phyloP scores from a whole-genome alignment of 2,113 vertebrate species.

The Bagarius yarrelli region DNA sequence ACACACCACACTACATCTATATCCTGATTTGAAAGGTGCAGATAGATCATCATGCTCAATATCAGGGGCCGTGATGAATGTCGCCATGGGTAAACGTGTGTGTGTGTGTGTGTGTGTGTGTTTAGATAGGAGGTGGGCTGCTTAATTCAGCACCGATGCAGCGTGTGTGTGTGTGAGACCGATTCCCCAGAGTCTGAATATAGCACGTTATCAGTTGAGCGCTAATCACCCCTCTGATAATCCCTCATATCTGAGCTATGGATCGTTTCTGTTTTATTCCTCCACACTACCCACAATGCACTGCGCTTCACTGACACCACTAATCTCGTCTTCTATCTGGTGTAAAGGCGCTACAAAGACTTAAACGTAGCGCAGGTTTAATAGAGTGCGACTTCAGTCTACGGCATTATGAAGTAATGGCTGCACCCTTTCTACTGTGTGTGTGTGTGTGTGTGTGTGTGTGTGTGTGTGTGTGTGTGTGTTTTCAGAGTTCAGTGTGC shows the following conservation, averaged over 20 bases:
- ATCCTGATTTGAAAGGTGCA: constrained; percentile 26
- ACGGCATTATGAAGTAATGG: no score
- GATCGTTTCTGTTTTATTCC: constrained; percentile 26
- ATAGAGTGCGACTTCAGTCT: no score
- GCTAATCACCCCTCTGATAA: constrained; percentile 41
- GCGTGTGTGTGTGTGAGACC: constrained; percentile 44
- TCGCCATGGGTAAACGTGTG: constrained; percentile 29
- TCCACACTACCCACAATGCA: constrained; percentile 29
- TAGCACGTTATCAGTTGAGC: constrained; percentile 66
- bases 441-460: not conserved
- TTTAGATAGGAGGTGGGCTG: constrained; percentile 28
- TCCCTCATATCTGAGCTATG: constrained; percentile 41
- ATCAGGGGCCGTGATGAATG: not conserved
- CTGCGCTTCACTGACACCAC: constrained; percentile 3
- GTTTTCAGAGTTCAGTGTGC: not conserved
- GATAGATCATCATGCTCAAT: constrained; percentile 1
- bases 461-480: not conserved
- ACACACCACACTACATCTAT: constrained; percentile 12
- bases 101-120: constrained; percentile 45
- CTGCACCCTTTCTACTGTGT: not conserved
- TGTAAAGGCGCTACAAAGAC: not conserved
- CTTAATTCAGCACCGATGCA: no score
- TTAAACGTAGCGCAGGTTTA: not conserved
- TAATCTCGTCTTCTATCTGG: not conserved
- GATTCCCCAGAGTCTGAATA: constrained; percentile 56